Evolutionary conservation across 2,113 vertebrate genomes (phyloP).

Genomic region (Eublepharis macularius): DNA sequence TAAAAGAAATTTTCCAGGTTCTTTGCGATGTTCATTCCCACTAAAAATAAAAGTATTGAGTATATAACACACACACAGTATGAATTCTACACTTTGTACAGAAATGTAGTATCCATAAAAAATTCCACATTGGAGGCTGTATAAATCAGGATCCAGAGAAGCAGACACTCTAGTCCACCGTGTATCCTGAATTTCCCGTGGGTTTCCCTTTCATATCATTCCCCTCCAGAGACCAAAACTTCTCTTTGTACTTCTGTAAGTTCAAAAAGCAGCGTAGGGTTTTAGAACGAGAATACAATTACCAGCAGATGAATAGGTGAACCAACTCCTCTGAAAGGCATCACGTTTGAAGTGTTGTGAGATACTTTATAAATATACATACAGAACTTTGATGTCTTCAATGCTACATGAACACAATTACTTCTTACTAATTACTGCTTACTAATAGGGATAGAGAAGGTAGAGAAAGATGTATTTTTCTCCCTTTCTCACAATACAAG

Average conservation of each 20-base stretch:
- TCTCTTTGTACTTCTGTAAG: background rate
- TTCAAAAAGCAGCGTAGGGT: background rate
- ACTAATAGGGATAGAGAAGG: no score
- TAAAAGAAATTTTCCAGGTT: background rate
- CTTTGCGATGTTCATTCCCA: background rate
- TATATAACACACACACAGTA: background rate
- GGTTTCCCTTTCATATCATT: background rate
- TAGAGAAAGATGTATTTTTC: no score
- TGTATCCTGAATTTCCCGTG: background rate
- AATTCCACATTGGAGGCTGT: background rate
- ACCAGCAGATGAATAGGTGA: background rate
- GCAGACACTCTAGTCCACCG: background rate
- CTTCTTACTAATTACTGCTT: no score
- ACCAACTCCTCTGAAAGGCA: background rate
- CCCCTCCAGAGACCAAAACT: background rate
- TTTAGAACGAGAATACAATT: background rate
- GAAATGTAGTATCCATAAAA: background rate
- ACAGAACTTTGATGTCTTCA: no score
- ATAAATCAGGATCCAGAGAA: background rate
- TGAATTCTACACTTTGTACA: background rate
- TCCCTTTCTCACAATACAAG: no score
- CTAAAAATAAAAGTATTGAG: background rate
- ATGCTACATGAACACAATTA: no score
- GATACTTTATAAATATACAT: background rate
- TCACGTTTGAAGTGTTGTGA: background rate